A percentile compares a stretch with the other conserved stretches of the same genome.
phyloP scores from a whole-genome alignment of 2,113 vertebrate species.

The Lepus europaeus region DNA sequence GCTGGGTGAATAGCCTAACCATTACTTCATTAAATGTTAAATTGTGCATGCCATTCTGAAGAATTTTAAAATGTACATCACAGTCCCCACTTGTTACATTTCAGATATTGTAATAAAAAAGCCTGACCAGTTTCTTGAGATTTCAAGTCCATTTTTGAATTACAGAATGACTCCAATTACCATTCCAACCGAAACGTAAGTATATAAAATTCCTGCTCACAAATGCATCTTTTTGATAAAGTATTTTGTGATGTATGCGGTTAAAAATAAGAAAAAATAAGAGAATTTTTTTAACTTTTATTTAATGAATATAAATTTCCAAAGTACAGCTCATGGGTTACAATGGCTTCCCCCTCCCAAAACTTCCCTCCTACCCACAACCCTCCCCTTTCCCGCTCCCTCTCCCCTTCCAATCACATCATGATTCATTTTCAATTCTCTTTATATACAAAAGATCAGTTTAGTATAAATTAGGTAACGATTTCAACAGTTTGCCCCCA shows the following conservation, averaged over 20 bases:
- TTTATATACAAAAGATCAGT: too few relatives aligned
- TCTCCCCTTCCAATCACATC: too few relatives aligned
- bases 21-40: background rate
- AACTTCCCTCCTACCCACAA: too few relatives aligned
- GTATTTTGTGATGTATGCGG: background rate
- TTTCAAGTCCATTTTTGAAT: constrained; percentile 88
- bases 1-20: background rate
- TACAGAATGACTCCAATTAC: constrained; percentile 82
- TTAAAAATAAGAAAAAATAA: background rate
- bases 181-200: constrained; percentile 86
- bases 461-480: too few relatives aligned
- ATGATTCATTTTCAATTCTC: too few relatives aligned
- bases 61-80: background rate
- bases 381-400: too few relatives aligned
- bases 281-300: too few relatives aligned
- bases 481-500: too few relatives aligned
- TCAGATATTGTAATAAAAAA: constrained; percentile 83
- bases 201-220: constrained; percentile 58
- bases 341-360: too few relatives aligned
- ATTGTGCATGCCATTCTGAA: background rate
- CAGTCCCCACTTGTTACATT: constrained; percentile 28
- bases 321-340: too few relatives aligned
- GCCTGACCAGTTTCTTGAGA: constrained; percentile 88
- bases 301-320: too few relatives aligned
- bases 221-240: background rate